Evolutionary conservation across 1,140 invertebrate species (phyloP).

Genomic region (Drosophila bifasciata): DNA sequence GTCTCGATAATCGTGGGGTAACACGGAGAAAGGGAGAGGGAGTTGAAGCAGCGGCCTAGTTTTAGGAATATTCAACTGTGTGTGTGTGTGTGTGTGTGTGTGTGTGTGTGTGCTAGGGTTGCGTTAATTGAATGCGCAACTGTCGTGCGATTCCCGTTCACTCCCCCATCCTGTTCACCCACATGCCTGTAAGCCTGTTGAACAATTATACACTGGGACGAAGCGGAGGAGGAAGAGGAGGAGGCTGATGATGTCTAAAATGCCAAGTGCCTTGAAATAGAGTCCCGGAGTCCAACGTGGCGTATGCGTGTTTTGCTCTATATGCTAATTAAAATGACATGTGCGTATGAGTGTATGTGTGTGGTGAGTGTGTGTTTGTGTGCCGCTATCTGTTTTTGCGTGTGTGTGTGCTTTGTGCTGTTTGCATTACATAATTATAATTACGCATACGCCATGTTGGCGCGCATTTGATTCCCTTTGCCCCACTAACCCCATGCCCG

Average conservation of each 20-base stretch:
- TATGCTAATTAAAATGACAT: constrained; percentile 78
- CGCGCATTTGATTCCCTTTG: constrained; percentile 57
- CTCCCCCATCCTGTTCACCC: not conserved
- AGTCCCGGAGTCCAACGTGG: constrained; percentile 67
- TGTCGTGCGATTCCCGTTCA: constrained; percentile 44
- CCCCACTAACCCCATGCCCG: constrained; percentile 1
- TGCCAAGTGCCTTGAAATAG: constrained; percentile 79
- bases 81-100: constrained; percentile 12
- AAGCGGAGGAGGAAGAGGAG: too few species aligned
- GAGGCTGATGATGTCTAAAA: constrained; percentile 66
- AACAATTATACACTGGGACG: constrained; percentile 68
- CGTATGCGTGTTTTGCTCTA: constrained; percentile 76
- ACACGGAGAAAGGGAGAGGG: constrained; percentile 19
- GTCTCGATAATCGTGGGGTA: constrained; percentile 63
- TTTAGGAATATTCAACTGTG: constrained; percentile 20
- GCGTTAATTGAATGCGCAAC: constrained; percentile 79
- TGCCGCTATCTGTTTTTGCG: constrained; percentile 21
- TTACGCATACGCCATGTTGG: constrained; percentile 77
- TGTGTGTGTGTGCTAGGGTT: constrained; percentile 37
- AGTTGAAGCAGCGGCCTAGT: constrained; percentile 61
- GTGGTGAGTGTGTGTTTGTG: constrained; percentile 8
- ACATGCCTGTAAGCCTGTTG: constrained; percentile 74
- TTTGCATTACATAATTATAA: constrained; percentile 80
- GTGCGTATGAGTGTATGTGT: constrained; percentile 16
- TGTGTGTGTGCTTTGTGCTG: constrained; percentile 48